phyloP scores from a whole-genome alignment of 2,797 vertebrate genomes.

The Mastacembelus armatus region DNA sequence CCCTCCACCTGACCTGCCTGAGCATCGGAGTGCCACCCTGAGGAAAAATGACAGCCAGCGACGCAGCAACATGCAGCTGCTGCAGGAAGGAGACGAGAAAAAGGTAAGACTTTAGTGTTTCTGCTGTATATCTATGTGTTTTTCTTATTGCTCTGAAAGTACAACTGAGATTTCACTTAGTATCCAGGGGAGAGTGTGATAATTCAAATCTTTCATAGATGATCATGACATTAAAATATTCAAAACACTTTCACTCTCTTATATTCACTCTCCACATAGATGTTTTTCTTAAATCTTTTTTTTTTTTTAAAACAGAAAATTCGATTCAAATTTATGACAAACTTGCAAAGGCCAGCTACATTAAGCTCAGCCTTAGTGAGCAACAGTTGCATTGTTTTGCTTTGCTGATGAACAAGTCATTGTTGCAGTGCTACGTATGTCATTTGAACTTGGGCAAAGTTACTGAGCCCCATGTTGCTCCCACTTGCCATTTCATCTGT shows the following conservation, averaged over 20 bases:
- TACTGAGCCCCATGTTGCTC: too few relatives aligned
- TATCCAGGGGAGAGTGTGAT: background rate
- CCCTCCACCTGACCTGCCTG: slow-evolving; percentile 85
- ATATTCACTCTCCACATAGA: background rate
- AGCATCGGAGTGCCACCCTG: slow-evolving; percentile 86
- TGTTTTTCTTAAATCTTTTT: too few relatives aligned
- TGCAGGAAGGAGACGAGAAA: slow-evolving; percentile 95
- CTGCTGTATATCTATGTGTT: background rate
- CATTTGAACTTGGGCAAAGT: too few relatives aligned
- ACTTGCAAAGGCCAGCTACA: slow-evolving; percentile 1
- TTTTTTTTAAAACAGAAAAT: too few relatives aligned
- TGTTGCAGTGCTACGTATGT: too few relatives aligned
- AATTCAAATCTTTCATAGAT: background rate
- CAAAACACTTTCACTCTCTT: background rate
- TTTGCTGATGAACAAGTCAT: too few relatives aligned
- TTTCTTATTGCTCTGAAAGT: too few relatives aligned
- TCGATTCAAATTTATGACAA: slow-evolving; percentile 9
- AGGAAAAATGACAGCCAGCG: slow-evolving; percentile 85
- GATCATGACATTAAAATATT: background rate
- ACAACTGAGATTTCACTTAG: background rate
- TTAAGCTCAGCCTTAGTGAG: slow-evolving; percentile 14
- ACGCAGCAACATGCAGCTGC: slow-evolving; percentile 92
- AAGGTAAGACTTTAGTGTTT: too few relatives aligned
- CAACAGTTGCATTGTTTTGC: too few relatives aligned
- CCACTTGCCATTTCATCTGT: too few relatives aligned